These are phyloP conservation scores for Ceratoteleas bidentatus DNA, from an alignment of 1,140 invertebrate genomes.

Conservation along the genomic window DNA sequence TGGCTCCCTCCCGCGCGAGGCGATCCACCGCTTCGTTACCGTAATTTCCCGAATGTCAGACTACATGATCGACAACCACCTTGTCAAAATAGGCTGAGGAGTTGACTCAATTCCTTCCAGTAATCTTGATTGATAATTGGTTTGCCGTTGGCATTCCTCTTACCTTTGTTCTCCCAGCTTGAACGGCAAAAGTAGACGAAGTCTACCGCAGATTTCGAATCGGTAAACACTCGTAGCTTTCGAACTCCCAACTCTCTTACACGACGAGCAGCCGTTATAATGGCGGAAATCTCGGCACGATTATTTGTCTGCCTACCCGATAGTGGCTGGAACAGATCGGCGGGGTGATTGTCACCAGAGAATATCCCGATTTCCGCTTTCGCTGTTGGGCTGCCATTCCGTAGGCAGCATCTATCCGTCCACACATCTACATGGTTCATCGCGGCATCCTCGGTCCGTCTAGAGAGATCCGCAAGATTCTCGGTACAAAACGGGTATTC, in stretches of 20 bases:
- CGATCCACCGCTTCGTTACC: neutral
- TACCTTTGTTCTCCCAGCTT: neutral
- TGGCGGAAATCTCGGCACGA: constrained; percentile 9
- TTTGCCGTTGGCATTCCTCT: neutral
- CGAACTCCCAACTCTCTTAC: neutral
- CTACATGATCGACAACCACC: neutral
- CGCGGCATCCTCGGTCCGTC: neutral
- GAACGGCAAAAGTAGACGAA: neutral
- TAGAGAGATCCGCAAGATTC: constrained; percentile 1
- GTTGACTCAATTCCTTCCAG: neutral
- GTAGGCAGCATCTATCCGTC: constrained; percentile 5
- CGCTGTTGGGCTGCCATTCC: neutral
- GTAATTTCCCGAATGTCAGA: neutral
- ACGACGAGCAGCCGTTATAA: neutral
- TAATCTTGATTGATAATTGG: neutral
- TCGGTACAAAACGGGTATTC: too few species aligned
- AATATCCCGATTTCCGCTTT: constrained; percentile 2
- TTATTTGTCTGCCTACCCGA: constrained; percentile 9
- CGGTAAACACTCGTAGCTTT: constrained; percentile 1
- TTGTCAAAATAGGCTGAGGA: neutral
- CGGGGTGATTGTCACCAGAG: constrained; percentile 2
- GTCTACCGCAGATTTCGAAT: too few species aligned
- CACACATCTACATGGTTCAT: neutral
- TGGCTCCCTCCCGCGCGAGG: neutral
- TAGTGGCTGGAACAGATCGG: neutral